phyloP scores from a whole-genome alignment of 2,797 vertebrate species.

The Dicrostonyx torquatus region DNA sequence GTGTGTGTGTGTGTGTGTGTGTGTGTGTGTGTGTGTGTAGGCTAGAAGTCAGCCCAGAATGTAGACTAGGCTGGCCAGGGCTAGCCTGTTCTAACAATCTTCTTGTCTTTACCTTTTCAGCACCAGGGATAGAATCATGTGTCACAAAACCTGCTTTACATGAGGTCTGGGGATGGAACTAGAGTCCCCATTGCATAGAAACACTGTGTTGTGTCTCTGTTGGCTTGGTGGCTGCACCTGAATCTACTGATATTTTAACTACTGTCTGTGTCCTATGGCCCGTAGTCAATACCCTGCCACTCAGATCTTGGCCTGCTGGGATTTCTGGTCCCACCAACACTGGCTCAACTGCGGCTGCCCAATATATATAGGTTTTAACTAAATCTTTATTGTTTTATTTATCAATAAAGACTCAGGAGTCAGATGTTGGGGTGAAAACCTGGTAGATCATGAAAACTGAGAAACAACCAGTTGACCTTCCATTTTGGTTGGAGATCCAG shows the following conservation, averaged over 20 bases:
- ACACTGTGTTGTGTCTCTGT: neutral
- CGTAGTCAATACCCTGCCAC: neutral
- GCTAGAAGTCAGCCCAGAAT: neutral
- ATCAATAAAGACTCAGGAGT: neutral
- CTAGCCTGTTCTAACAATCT: neutral
- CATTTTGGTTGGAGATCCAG: neutral
- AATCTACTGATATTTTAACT: neutral
- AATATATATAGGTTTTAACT: neutral
- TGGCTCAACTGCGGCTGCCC: neutral
- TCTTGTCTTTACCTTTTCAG: neutral
- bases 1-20: neutral
- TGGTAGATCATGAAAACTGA: neutral
- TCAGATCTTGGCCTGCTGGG: neutral
- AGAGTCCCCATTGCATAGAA: neutral
- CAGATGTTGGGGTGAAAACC: neutral
- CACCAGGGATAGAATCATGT: neutral
- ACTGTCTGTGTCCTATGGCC: neutral
- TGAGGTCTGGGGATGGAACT: neutral
- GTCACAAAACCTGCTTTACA: neutral
- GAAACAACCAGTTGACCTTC: neutral
- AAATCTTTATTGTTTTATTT: neutral
- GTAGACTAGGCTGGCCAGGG: neutral
- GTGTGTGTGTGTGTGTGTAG: neutral
- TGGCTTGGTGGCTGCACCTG: neutral
- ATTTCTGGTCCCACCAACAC: neutral